Evolutionary conservation across 2,888 invertebrate genomes (phyloP).

Genomic region (Cheilosia urbana): DNA sequence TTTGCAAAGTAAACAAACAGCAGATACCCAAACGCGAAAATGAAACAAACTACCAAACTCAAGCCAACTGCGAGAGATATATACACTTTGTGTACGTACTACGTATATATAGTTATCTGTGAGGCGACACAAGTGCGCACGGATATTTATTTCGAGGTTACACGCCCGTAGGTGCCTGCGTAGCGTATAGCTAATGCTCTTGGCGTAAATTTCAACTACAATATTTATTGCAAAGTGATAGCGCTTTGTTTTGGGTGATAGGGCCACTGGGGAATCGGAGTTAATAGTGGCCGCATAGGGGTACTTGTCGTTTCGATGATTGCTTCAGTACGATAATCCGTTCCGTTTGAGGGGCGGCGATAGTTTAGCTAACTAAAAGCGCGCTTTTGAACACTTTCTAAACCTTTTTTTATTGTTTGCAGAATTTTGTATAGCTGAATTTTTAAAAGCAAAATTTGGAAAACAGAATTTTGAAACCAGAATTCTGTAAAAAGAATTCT

Average conservation of each 20-base stretch:
- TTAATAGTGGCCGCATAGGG: background rate
- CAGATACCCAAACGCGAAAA: slow-evolving; percentile 27
- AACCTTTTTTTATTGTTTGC: too few species aligned
- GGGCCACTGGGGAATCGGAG: slow-evolving; percentile 10
- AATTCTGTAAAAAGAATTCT: too few species aligned
- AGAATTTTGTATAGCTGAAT: too few species aligned
- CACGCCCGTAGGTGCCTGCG: slow-evolving; percentile 5
- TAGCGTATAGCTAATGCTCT: background rate
- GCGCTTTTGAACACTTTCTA: too few species aligned
- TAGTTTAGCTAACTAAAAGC: background rate
- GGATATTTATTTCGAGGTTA: slow-evolving; percentile 30
- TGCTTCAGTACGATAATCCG: background rate
- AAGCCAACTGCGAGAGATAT: background rate
- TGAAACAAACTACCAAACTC: slow-evolving; percentile 23
- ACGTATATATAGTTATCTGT: background rate
- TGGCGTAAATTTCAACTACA: slow-evolving; percentile 34
- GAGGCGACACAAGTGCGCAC: background rate
- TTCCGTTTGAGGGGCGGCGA: background rate
- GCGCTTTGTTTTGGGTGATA: slow-evolving; percentile 29
- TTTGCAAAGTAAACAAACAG: slow-evolving; percentile 36
- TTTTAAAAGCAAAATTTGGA: too few species aligned
- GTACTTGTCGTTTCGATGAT: background rate
- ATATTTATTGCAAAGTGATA: slow-evolving; percentile 42
- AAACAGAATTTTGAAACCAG: too few species aligned
- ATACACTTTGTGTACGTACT: slow-evolving; percentile 1